phyloP scores from a whole-genome alignment of 2,888 invertebrate species.

The Eupithecia tripunctaria region DNA sequence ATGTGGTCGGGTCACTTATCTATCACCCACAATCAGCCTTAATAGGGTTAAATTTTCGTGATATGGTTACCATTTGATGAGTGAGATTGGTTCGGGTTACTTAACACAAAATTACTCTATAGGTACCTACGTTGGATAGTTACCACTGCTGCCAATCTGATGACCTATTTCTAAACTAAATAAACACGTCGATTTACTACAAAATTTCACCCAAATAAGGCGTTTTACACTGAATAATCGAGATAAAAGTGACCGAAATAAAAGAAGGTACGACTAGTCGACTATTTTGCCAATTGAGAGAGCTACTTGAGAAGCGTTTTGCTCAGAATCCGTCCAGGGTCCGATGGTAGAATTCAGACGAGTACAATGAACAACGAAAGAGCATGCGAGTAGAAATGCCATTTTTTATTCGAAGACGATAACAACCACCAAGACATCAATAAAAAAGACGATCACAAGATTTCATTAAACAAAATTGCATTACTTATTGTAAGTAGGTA shows the following conservation, averaged over 20 bases:
- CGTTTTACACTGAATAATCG: background rate
- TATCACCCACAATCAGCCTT: background rate
- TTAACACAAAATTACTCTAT: background rate
- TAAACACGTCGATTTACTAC: background rate
- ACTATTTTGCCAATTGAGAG: background rate
- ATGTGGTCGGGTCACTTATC: background rate
- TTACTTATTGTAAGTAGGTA: too few relatives aligned
- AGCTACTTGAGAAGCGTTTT: slow-evolving; percentile 31
- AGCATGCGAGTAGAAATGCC: slow-evolving; percentile 69
- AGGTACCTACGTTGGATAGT: background rate
- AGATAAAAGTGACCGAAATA: background rate
- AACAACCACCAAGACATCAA: background rate
- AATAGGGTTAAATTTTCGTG: background rate
- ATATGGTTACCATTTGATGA: background rate
- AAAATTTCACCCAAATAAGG: background rate
- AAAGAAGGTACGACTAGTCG: background rate
- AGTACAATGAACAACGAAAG: slow-evolving; percentile 75
- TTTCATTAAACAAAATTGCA: too few relatives aligned
- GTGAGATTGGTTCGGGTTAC: background rate
- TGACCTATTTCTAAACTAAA: background rate
- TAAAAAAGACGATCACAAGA: background rate
- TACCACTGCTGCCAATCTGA: background rate
- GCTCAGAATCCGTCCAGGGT: slow-evolving; percentile 63
- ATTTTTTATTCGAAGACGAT: slow-evolving; percentile 17
- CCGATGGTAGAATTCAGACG: slow-evolving; percentile 58